phyloP scores from a whole-genome alignment of 2,113 vertebrate genomes.

The Nesogale talazaci region DNA sequence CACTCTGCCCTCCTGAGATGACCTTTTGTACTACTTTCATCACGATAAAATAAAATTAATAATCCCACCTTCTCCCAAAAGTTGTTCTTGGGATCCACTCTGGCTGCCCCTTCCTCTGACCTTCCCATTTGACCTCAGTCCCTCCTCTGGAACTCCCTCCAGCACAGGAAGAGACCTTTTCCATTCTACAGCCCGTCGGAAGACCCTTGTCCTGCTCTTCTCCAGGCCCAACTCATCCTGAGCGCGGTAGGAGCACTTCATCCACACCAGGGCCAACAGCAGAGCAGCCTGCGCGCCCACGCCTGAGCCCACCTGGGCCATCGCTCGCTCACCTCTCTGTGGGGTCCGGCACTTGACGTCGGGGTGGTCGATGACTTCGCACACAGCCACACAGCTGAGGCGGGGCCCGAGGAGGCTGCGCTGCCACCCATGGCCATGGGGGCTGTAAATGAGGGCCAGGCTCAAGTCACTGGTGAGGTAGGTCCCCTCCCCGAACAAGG shows the following conservation, averaged over 20 bases:
- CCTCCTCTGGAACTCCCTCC: not conserved
- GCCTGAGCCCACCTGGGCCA: not conserved
- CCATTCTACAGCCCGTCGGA: not conserved
- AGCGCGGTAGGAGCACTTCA: too few relatives aligned
- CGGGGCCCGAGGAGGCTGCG: conserved; percentile 91
- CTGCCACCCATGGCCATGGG: conserved; percentile 93
- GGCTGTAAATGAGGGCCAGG: conserved; percentile 97
- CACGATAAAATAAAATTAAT: not conserved
- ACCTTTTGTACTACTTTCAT: not conserved
- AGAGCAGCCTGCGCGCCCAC: not conserved
- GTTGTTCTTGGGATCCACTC: not conserved
- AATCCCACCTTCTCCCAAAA: not conserved
- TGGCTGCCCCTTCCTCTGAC: not conserved
- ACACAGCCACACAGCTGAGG: conserved; percentile 97
- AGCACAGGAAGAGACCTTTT: not conserved
- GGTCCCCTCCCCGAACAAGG: conserved; percentile 97
- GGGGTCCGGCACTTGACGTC: conserved; percentile 98
- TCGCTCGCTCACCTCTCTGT: conserved; percentile 91
- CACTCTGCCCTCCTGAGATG: not conserved
- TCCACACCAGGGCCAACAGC: not conserved
- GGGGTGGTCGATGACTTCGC: conserved; percentile 98
- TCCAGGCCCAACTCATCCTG: not conserved
- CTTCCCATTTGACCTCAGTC: not conserved
- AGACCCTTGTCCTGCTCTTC: not conserved
- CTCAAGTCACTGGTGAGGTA: conserved; percentile 99